Evolutionary conservation across 2,113 vertebrate genomes (phyloP), one percentile per base, ranked within the genome.

Genomic region (Dipodomys spectabilis): DNA sequence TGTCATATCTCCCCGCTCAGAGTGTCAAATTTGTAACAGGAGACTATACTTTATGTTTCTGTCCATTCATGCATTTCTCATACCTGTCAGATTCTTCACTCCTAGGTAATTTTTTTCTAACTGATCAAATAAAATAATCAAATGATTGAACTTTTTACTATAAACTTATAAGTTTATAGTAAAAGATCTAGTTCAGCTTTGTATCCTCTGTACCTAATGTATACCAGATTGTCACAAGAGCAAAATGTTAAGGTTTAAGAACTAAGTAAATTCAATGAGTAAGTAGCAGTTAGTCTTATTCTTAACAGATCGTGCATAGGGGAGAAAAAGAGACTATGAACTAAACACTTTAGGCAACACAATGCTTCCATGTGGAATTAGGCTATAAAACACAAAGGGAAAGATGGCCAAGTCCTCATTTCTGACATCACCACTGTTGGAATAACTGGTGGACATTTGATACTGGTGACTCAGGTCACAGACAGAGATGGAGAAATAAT

Each of bases 351-450:
- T 35, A 88, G 87, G 88, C 86, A 96, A 39, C 0, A 68, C 25
- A 53, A 69, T 32, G 79, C 71, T 96, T 95, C 86, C 75, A 93
- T 28, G 49, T 92, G 73, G 95, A 92, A 86, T 93, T 80, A 91
- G 62, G 79, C 65, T 86, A 87, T 35, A 82, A 92, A 94, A 94
- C 12, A 85, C 53, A 91, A 7, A 82, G 81, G 92, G 74, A 95
- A 90, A 90, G 45, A 60, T 45, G 72, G 88, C 32, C 73, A 87
- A 65, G n/a, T 57, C 86, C 74, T 90, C 8, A 67, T n/a, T 96
- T 95, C 85, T 96, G 68, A 95, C 93, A 94, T 92, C 89, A 88
- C 32, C 53, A 96, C 77, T n/a, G 85, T 91, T 90, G 93, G 78
- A 97, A 82, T 72, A 88, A 64, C 49, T 88, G 96, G 74, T 88